Base-by-base conservation (phyloP, 2,888 invertebrate species). In the Cyrtodaria siliqua region DNA sequence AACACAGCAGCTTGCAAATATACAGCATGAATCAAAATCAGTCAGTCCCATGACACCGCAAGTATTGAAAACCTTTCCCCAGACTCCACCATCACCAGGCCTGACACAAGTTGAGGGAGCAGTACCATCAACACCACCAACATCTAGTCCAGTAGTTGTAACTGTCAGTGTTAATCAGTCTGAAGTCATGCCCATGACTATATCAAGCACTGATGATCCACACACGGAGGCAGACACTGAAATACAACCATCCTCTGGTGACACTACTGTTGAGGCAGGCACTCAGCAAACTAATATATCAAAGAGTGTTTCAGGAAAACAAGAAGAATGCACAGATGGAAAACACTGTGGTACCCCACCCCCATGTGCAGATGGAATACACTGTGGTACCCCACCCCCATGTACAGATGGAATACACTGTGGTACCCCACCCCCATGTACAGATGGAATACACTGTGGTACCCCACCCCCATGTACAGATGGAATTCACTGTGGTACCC, bases 401-500 rank as follows among this genome's bases (percentile, higher is more conserved):
- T 70, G 76, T 57, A 60, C 59, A 24, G 75, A 75, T 69, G 75
- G 75, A 9, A 59, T 64, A 14, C 75, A 75, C 27, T 75, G 75
- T 75, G 75, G 75, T 0, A 75, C 75, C n/a, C 75, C 75, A 29
- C 75, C 75, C 24, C 75, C 73, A 56, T 76, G 76, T 24, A 38
- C 56, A 16, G 76, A 76, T 70, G 78, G 78, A n/a, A 69, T 70
- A 12, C 78, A 79, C 24, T 79, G 78, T 70, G 78, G 78, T 2
- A 79, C 78, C 20, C 78, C 78, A 20, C 73, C 72, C 23, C 69
- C 62, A 47, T 79, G 82, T 55, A 40, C 60, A 29, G 82, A 82
- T 80, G 80, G 78, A 0, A 70, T 76, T 9, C 79, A 82, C 26
- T 82, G 79, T 76, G 76, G 82, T 2, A 82, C 80, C 14, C 79